phyloP scores from a whole-genome alignment of 1,140 invertebrate genomes.

The Diploscapter pachys region DNA sequence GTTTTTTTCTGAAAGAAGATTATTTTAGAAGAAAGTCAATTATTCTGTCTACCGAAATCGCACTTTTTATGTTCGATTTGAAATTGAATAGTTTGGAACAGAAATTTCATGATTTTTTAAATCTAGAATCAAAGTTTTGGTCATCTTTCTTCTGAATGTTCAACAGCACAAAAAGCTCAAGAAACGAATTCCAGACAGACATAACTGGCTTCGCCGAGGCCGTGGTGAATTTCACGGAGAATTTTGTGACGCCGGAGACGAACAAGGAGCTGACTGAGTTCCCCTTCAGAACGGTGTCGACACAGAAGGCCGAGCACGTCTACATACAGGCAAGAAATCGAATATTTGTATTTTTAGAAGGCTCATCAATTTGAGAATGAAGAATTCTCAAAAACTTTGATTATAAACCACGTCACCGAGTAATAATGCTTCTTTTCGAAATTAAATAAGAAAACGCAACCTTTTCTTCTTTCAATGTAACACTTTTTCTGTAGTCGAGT shows the following conservation, averaged over 20 bases:
- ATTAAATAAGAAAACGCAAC: no score
- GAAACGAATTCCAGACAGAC: constrained; percentile 31
- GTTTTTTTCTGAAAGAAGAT: neutral
- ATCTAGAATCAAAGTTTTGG: neutral
- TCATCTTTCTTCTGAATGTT: neutral
- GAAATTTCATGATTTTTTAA: neutral
- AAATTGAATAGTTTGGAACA: no score
- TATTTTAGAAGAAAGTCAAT: no score
- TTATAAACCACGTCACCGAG: no score
- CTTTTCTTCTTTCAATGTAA: no score
- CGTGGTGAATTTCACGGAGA: constrained; percentile 41
- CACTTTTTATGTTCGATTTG: no score
- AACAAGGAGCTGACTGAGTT: constrained; percentile 10
- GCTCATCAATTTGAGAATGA: no score
- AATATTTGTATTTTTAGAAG: constrained; percentile 5
- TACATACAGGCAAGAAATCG: constrained; percentile 35
- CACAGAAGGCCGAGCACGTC: constrained; percentile 33
- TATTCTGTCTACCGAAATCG: no score
- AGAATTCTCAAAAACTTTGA: no score
- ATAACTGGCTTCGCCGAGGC: constrained; percentile 42
- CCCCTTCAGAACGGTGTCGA: constrained; percentile 29
- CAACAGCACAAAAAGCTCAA: neutral
- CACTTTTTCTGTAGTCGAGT: no score
- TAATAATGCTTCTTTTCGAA: no score
- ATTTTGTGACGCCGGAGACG: constrained; percentile 24